Evolutionary conservation across 2,797 vertebrate species (phyloP).

Genomic region (Squalus acanthias): DNA sequence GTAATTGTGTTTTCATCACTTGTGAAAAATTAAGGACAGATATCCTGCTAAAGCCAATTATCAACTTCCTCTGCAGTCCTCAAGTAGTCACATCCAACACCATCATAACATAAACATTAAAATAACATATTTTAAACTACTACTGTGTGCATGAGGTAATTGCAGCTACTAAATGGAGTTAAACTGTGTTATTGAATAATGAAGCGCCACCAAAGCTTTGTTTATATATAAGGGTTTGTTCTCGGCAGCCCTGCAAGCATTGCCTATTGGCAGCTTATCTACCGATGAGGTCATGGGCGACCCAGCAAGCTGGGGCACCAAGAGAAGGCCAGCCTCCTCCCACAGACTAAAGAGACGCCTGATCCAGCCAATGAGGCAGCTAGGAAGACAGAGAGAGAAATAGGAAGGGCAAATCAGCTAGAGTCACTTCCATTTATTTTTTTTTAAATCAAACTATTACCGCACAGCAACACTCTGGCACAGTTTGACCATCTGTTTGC

Average conservation of each 20-base stretch:
- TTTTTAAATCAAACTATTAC: background rate
- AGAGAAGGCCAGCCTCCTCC: background rate
- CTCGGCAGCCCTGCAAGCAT: too few species aligned
- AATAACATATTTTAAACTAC: background rate
- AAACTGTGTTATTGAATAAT: background rate
- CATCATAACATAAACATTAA: background rate
- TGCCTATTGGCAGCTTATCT: background rate
- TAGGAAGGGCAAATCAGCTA: background rate
- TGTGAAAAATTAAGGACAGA: constrained; percentile 11
- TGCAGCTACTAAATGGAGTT: background rate
- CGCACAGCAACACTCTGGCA: background rate
- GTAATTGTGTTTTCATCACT: constrained; percentile 23
- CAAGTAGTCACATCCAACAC: background rate
- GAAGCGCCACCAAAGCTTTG: background rate
- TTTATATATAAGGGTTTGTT: background rate
- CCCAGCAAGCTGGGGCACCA: background rate
- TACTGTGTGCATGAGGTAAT: background rate
- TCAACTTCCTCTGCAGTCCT: constrained; percentile 6
- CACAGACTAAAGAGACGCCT: background rate
- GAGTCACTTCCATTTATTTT: background rate
- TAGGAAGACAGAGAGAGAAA: background rate
- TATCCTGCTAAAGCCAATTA: constrained; percentile 7
- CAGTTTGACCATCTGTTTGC: background rate
- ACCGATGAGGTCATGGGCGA: background rate
- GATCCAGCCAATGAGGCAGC: background rate